Percentiles rank a stretch among this genome's conserved stretches.
Evolutionary conservation across 1,140 invertebrate species (phyloP).

Genomic region (Apis cerana): DNA sequence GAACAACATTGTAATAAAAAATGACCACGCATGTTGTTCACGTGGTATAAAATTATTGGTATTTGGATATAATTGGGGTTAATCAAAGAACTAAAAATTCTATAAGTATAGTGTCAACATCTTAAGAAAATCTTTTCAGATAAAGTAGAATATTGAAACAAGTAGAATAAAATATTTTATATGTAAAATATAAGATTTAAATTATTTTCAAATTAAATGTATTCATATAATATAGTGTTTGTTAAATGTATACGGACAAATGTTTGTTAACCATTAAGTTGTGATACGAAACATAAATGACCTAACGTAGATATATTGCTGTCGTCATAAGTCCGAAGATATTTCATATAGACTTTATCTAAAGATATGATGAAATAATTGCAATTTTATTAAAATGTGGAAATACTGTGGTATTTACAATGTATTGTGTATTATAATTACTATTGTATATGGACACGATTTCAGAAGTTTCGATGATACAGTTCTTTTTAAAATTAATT

Average conservation of each 20-base stretch:
- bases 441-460: slow-evolving; percentile 77
- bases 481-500: slow-evolving; percentile 90
- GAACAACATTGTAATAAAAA: neutral
- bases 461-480: slow-evolving; percentile 91
- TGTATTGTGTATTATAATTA: slow-evolving; percentile 46
- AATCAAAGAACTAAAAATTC: neutral
- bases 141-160: neutral
- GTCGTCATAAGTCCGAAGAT: neutral
- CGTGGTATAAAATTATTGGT: slow-evolving; percentile 29
- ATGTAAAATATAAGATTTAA: neutral
- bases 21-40: slow-evolving; percentile 19
- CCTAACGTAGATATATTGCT: neutral
- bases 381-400: slow-evolving; percentile 57
- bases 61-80: neutral
- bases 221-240: neutral
- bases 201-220: neutral
- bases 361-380: slow-evolving; percentile 56
- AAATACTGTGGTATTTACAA: slow-evolving; percentile 41
- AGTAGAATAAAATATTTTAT: too few relatives aligned
- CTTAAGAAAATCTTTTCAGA: neutral
- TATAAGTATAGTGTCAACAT: neutral
- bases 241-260: neutral
- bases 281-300: neutral
- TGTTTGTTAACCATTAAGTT: neutral
- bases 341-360: neutral